phyloP scores from a whole-genome alignment of 2,888 invertebrate genomes.

The Clitarchus hookeri region DNA sequence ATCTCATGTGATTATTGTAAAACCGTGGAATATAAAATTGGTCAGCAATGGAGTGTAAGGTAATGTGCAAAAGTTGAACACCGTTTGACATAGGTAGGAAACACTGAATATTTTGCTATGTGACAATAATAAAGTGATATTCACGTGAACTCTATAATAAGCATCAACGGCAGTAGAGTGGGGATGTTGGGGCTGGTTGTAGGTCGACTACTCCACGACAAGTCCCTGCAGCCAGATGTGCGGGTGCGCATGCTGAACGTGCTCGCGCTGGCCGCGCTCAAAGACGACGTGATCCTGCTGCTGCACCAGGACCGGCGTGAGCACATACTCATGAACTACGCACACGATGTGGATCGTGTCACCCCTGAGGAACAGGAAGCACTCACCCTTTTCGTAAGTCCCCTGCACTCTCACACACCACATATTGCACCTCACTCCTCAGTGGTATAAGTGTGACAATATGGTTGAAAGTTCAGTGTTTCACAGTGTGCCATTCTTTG shows the following conservation, averaged over 20 bases:
- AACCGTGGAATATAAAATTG: no score
- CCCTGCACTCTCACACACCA: not conserved
- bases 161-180: no score
- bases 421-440: no score
- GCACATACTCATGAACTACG: conserved; percentile 87
- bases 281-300: conserved; percentile 87
- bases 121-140: no score
- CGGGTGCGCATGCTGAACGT: conserved; percentile 72
- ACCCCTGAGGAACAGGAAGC: conserved; percentile 77
- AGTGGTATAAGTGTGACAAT: no score
- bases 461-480: no score
- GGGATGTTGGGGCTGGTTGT: no score
- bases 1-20: no score
- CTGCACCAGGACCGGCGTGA: conserved; percentile 88
- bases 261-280: conserved; percentile 75
- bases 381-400: conserved; percentile 76
- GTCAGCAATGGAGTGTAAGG: no score
- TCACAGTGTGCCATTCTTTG: no score
- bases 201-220: conserved; percentile 68
- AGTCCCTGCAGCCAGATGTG: conserved; percentile 61
- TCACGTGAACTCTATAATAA: no score
- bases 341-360: conserved; percentile 76
- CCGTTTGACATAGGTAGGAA: not conserved
- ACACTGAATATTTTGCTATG: no score
- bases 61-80: not conserved